Evolutionary conservation across 2,888 invertebrate species (phyloP), one percentile per base, ranked within the genome.

Genomic region (Minunthozetes semirufus): DNA sequence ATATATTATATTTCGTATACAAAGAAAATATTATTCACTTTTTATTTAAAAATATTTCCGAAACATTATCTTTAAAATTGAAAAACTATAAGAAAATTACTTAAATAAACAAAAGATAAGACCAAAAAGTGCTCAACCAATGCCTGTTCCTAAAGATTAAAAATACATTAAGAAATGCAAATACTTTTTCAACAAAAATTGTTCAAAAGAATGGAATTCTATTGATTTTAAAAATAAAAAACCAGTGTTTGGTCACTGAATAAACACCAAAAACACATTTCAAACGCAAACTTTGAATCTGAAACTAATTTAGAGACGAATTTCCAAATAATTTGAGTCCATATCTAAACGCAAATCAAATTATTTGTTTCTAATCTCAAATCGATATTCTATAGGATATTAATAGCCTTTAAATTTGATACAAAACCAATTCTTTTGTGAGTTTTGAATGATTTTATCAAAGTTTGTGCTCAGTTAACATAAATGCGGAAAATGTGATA

Each of bases 21-120:
- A 50, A 50, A 50, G 50, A 50, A 50, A 50, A 42, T 42, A 42
- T 42, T 42, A 42, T 42, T 42, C 42, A 42, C 9, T 42, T 42
- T 42, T 42, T 42, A 42, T 42, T 42, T 42, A 42, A 42, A 42
- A 42, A 42, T 6, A 33, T 13, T 13, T 42, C 42, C 42, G 42
- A 42, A 42, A 42, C 13, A 13, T 42, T 42, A 42, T 42, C 42
- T 13, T 13, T 42, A 42, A 42, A 42, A 42, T 42, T 42, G 8
- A 42, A 42, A 50, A n/a, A 50, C 5, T 50, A 50, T 50, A 19
- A 19, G 22, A 56, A 56, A n/a, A 56, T 22, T 25, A 27, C 1
- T 61, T 61, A 61, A 61, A 61, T 27, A 61, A 61, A 61, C 61
- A 61, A 61, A 17, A 61, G 61, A 61, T 61, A 29, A 61, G 59